phyloP scores from a whole-genome alignment of 2,797 vertebrate genomes.

The Anolis apletophallus region DNA sequence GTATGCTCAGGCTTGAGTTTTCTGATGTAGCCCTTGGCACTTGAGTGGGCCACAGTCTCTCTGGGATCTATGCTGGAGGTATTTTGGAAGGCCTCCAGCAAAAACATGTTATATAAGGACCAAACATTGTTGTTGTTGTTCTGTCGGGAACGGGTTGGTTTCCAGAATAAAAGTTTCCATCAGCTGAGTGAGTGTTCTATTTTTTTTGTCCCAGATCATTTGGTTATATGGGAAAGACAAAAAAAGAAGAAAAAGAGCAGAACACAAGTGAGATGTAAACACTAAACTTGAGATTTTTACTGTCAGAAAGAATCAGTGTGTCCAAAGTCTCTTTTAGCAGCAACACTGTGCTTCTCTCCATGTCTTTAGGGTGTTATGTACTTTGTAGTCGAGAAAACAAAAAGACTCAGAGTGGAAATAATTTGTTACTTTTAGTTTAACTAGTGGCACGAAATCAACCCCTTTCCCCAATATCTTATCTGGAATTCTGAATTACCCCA shows the following conservation, averaged over 20 bases:
- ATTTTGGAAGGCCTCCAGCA: neutral
- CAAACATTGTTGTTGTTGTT: neutral
- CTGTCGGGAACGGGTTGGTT: neutral
- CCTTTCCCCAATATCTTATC: too few species aligned
- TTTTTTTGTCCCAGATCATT: slow-evolving; percentile 5
- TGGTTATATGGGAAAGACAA: neutral
- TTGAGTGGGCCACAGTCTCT: neutral
- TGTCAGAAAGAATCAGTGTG: slow-evolving; percentile 1
- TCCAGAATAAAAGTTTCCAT: neutral
- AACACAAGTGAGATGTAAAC: neutral
- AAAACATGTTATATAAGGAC: neutral
- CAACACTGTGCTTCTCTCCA: neutral
- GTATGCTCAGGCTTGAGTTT: too few species aligned
- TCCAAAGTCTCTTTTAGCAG: neutral
- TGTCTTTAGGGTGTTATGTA: neutral
- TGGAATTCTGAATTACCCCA: too few species aligned
- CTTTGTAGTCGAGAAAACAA: neutral
- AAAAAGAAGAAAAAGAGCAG: neutral
- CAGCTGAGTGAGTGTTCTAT: neutral
- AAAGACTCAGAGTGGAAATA: too few species aligned
- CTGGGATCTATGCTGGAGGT: neutral
- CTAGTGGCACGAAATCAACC: too few species aligned
- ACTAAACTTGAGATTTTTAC: too few species aligned
- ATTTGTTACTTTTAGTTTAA: too few species aligned
- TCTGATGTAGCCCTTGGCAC: too few species aligned